Percentiles rank a stretch among this genome's conserved stretches.
phyloP scores from a whole-genome alignment of 2,888 invertebrate genomes.

The Oxyteleia sp. region DNA sequence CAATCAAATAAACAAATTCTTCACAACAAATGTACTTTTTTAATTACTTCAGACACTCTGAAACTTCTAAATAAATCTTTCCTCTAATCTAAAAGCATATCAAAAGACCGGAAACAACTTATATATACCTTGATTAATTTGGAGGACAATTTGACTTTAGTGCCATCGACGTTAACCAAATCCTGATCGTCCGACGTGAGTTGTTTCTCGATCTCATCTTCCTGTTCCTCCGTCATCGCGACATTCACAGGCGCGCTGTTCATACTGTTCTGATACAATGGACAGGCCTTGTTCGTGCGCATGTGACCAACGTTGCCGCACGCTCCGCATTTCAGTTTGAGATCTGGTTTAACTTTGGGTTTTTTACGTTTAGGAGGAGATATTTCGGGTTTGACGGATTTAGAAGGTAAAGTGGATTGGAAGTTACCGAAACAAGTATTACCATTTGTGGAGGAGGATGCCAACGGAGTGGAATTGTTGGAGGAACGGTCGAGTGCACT shows the following conservation, averaged over 20 bases:
- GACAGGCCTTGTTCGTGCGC: slow-evolving; percentile 98
- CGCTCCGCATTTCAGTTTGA: slow-evolving; percentile 97
- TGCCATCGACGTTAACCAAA: slow-evolving; percentile 97
- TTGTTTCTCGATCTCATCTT: slow-evolving; percentile 93
- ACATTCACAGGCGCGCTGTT: slow-evolving; percentile 90
- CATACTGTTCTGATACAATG: slow-evolving; percentile 93
- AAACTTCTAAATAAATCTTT: too few relatives aligned
- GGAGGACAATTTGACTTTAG: slow-evolving; percentile 95
- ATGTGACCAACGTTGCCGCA: slow-evolving; percentile 95
- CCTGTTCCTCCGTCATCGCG: slow-evolving; percentile 93
- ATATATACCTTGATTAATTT: slow-evolving; percentile 91
- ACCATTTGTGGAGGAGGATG: slow-evolving; percentile 80
- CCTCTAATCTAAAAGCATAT: too few relatives aligned
- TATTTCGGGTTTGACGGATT: slow-evolving; percentile 70
- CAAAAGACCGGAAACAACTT: background rate
- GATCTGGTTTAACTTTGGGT: slow-evolving; percentile 94
- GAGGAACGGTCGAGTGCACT: slow-evolving; percentile 78
- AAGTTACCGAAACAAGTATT: slow-evolving; percentile 77
- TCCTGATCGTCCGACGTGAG: slow-evolving; percentile 93
- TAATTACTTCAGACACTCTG: too few relatives aligned
- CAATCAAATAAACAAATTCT: too few relatives aligned
- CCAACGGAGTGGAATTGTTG: slow-evolving; percentile 79
- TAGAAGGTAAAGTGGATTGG: slow-evolving; percentile 63
- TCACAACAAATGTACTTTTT: too few relatives aligned
- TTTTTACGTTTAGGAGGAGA: slow-evolving; percentile 91